Evolutionary conservation across 2,113 vertebrate genomes (phyloP), one percentile per base, ranked within the genome.

Genomic region (Apaloderma vittatum): DNA sequence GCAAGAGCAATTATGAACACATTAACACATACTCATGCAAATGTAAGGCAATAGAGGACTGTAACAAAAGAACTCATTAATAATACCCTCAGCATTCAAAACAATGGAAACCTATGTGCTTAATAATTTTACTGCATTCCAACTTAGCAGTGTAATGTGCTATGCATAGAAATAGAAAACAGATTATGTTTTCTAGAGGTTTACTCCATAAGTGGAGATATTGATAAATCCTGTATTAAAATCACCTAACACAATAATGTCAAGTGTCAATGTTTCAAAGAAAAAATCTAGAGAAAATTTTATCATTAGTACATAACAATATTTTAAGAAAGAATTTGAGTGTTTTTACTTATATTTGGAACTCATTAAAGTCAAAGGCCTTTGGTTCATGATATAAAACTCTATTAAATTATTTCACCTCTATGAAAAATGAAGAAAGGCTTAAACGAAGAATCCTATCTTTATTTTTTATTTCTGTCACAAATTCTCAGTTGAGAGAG

Each of bases 1-100:
- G 67, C 82, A 94, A 62, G 16, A 81, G 77, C 78, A 80, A 83
- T 90, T 91, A 63, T 11, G 32, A 83, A 89, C 74, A 86, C 45
- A 88, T 65, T 37, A 70, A 94, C 74, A 86, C 32, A 32, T 16
- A 58, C 30, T 46, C 30, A 15, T 81, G 46, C 37, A 76, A 71
- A 29, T 57, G 74, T 55, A 72, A 94, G 68, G 66, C 95, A 95
- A 58, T 49, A 77, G 40, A 77, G 67, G 90, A 58, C 59, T 73
- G 48, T 65, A 70, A 78, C 61, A 94, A 95, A 89, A 40, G 36
- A 61, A 71, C 78, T 90, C 61, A 34, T 83, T 91, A 91, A 80
- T 77, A 94, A 89, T 86, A 30, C 10, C 34, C 74, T 97, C 29
- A 62, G 26, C 40, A 67, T 76, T 65, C 79, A 88, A 82, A 94